Percentiles rank a stretch among this genome's conserved stretches.
These are phyloP conservation scores for Hoplodrina ambigua DNA, from an alignment of 2,888 invertebrate genomes.

Conservation along the genomic window DNA sequence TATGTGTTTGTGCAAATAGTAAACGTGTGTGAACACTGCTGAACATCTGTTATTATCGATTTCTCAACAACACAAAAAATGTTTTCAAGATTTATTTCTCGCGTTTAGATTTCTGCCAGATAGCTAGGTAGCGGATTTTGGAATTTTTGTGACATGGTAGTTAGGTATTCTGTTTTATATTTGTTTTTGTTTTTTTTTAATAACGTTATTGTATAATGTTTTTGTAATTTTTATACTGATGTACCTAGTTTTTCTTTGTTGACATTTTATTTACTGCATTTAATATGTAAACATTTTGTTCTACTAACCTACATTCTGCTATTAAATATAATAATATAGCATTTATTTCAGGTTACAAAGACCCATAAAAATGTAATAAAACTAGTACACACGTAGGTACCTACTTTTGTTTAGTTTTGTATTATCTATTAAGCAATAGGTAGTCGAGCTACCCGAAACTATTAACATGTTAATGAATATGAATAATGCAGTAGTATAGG, in stretches of 20 bases:
- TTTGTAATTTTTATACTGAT: conserved; percentile 26
- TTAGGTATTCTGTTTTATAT: conserved; percentile 26
- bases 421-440: neutral
- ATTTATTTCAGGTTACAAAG: no score
- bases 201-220: conserved; percentile 31
- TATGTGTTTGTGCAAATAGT: conserved; percentile 55
- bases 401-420: conserved; percentile 4
- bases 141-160: conserved; percentile 21
- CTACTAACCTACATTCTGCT: conserved; percentile 15
- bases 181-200: conserved; percentile 40
- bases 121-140: conserved; percentile 30
- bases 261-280: conserved; percentile 37
- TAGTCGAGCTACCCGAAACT: neutral
- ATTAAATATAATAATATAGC: no score
- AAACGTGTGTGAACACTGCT: conserved; percentile 53
- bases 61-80: conserved; percentile 69
- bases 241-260: conserved; percentile 29
- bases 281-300: conserved; percentile 35
- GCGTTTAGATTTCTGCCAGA: conserved; percentile 51
- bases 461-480: no score
- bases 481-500: no score
- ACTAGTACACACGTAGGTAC: neutral
- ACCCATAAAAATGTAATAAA: no score
- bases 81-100: conserved; percentile 62
- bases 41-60: conserved; percentile 71